A percentile compares a stretch with the other conserved stretches of the same genome.
phyloP scores from a whole-genome alignment of 2,113 vertebrate genomes.

The Tetrao urogallus region DNA sequence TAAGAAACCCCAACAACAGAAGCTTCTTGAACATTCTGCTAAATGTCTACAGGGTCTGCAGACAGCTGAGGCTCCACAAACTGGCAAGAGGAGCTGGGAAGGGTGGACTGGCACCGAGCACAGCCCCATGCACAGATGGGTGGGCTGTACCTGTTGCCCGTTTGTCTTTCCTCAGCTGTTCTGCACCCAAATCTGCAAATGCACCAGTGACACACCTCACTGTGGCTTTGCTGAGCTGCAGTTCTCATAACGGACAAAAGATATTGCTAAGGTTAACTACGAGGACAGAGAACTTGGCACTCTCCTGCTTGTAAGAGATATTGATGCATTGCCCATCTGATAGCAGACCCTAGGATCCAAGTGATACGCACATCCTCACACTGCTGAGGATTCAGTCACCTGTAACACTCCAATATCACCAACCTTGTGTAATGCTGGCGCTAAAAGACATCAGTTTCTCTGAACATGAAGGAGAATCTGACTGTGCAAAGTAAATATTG shows the following conservation, averaged over 20 bases:
- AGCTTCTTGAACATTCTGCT: neutral
- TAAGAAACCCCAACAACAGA: neutral
- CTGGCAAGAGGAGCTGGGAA: neutral
- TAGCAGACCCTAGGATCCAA: neutral
- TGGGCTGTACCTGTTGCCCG: neutral
- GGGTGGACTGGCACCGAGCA: neutral
- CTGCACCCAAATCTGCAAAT: neutral
- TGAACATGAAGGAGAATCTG: neutral
- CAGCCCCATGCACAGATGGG: accelerated
- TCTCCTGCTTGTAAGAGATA: neutral
- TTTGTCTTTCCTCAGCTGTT: neutral
- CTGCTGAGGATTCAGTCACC: neutral
- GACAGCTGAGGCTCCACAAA: neutral
- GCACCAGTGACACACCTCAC: neutral
- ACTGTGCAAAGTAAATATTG: neutral
- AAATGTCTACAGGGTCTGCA: neutral
- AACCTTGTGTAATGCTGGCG: neutral
- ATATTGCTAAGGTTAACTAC: neutral
- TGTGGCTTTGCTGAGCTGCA: neutral
- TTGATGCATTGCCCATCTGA: neutral
- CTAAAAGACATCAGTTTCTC: neutral
- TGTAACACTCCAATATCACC: neutral
- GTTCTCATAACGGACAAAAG: neutral
- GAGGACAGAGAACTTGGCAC: neutral
- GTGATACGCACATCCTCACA: neutral